phyloP scores from a whole-genome alignment of 2,797 vertebrate genomes.

The Sus cebifrons region DNA sequence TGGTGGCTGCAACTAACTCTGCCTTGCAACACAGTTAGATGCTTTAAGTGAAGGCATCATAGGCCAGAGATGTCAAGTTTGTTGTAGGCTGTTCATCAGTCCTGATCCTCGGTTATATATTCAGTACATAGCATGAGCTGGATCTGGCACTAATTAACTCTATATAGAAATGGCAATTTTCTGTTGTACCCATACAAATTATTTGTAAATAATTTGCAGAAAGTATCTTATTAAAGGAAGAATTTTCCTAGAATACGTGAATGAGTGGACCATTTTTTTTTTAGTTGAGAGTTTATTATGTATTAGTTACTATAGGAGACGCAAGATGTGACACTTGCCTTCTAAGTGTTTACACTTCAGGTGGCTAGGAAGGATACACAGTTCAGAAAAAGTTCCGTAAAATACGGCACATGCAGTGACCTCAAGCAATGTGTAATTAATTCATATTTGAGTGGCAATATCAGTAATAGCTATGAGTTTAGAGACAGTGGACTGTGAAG shows the following conservation, averaged over 20 bases:
- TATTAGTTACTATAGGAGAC: not conserved
- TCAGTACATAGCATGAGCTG: not conserved
- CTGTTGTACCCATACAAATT: not conserved
- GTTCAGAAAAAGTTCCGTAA: not conserved
- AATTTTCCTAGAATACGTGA: not conserved
- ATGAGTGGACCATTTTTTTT: not conserved
- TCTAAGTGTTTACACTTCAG: not conserved
- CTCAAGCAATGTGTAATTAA: not conserved
- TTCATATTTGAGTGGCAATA: not conserved
- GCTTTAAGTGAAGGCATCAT: not conserved
- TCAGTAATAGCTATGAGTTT: not conserved
- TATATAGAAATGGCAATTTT: not conserved
- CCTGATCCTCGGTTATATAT: not conserved
- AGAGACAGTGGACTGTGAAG: not conserved
- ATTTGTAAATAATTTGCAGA: not conserved
- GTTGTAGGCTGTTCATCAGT: not conserved
- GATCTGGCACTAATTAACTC: not conserved
- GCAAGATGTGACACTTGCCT: not conserved
- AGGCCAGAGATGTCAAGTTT: slow-evolving; percentile 27
- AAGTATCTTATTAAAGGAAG: not conserved
- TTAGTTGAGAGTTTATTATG: not conserved
- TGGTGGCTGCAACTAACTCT: slow-evolving; percentile 86
- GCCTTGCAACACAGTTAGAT: slow-evolving; percentile 57
- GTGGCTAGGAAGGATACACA: not conserved
- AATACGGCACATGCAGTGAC: not conserved